Conservation (phyloP, 2,888 invertebrate species). For the Rhagonycha lutea region DNA sequence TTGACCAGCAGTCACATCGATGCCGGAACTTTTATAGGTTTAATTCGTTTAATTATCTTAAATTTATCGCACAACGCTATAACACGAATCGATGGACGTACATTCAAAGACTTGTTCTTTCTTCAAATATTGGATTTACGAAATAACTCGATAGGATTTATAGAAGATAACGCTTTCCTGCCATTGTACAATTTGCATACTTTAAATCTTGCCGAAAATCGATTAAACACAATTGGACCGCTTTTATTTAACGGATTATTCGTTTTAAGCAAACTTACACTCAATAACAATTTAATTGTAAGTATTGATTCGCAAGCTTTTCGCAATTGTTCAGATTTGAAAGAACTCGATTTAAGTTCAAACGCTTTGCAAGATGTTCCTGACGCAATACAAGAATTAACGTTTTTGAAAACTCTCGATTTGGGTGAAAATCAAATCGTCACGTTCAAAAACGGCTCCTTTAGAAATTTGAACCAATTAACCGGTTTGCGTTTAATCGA, state of each 20-base stretch:
- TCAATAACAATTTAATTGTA: conserved; percentile 83
- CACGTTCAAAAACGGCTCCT: conserved; percentile 80
- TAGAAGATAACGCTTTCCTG: conserved; percentile 85
- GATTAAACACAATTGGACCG: conserved; percentile 78
- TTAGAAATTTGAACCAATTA: conserved; percentile 83
- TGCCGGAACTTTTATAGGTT: conserved; percentile 81
- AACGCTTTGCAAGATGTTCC: conserved; percentile 84
- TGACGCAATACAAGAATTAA: conserved; percentile 78
- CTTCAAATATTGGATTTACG: conserved; percentile 83
- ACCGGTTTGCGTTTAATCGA: conserved; percentile 87
- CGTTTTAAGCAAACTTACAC: conserved; percentile 80
- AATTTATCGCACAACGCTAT: conserved; percentile 87
- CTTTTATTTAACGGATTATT: conserved; percentile 83
- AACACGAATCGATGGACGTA: conserved; percentile 79
- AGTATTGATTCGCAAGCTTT: conserved; percentile 81
- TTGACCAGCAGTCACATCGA: conserved; percentile 83
- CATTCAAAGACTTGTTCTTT: conserved; percentile 85
- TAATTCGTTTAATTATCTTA: conserved; percentile 82
- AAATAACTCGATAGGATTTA: conserved; percentile 86
- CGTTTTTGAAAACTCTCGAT: conserved; percentile 85
- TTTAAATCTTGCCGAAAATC: conserved; percentile 85
- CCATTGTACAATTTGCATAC: conserved; percentile 89
- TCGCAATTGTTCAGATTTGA: conserved; percentile 84
- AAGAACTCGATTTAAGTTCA: conserved; percentile 86
- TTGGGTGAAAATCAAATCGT: conserved; percentile 90